Base-by-base conservation (phyloP, 2,888 invertebrate genomes). In the Drosophila pegasa region DNA sequence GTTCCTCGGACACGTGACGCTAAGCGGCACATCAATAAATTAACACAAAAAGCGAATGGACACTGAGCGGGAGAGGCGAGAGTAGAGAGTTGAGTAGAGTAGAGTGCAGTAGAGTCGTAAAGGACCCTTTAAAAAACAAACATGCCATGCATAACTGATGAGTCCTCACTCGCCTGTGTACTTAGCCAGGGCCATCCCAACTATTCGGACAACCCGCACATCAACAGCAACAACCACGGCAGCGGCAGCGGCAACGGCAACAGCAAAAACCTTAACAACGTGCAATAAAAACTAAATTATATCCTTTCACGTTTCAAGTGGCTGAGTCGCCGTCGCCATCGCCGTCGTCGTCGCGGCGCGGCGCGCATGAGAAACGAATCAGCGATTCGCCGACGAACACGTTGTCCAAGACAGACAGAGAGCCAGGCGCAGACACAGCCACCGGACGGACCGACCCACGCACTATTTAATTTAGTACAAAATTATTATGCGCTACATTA, bases 401-500 rank as follows among this genome's bases (percentile, higher is more conserved):
- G 88, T 75, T 79, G 89, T 62, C 66, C 70, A 74, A 68, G 40
- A 29, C 41, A 40, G 38, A 31, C 43, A 48, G 45, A 48, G 20
- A 25, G n/a, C 8, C 22, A 7, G 3, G 22, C 35, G 16, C 43
- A 40, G 37, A 27, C 47, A 45, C 40, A 50, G 18, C 25, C 37
- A 43, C 18, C 54, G 43, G 38, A 55, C 59, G 25, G 61, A 41
- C 55, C 85, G 80, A 74, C 89, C 89, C 86, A 86, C 89, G 88
- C 88, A 86, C 87, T 86, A 88, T 86, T 89, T 86, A 86, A 86
- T 89, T 88, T 89, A 72, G 88, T 80, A 86, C 88, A 83, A 89
- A 86, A 86, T 86, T 88, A 88, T 89, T 86, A 89, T 89, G 88
- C 84, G 89, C 88, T 70, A 83, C 86, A 86, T 86, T 89, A 89